A percentile compares a stretch with the other conserved stretches of the same genome.
Evolutionary conservation across 2,113 vertebrate species (phyloP).

Genomic region (Aleadryas rufinucha): DNA sequence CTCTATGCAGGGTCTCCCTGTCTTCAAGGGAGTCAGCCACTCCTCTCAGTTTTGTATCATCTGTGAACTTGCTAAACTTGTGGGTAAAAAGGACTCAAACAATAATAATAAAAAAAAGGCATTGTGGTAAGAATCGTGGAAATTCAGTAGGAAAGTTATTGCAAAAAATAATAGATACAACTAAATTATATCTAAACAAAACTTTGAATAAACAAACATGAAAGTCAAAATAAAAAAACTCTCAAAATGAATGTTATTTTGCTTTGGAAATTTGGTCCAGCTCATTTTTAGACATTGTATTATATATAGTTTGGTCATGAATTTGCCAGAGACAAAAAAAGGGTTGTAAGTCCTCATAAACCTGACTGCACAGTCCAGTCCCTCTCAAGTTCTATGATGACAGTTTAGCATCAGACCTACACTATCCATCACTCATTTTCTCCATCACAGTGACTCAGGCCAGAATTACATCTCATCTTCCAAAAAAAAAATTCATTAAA

Average conservation of each 20-base stretch:
- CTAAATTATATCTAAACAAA: neutral
- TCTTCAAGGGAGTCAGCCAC: neutral
- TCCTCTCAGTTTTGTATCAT: neutral
- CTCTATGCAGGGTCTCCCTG: neutral
- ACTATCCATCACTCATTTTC: neutral
- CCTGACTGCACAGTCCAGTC: neutral
- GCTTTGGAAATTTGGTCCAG: neutral
- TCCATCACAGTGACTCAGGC: neutral
- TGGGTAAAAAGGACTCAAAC: neutral
- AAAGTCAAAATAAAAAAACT: neutral
- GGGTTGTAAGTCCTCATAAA: neutral
- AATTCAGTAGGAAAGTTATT: neutral
- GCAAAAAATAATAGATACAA: neutral
- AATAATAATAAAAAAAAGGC: neutral
- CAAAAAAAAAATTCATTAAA: rapidly evolving
- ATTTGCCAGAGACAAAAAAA: neutral
- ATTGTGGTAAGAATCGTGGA: neutral
- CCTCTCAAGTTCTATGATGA: rapidly evolving
- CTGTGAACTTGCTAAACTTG: neutral
- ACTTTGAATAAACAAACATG: neutral
- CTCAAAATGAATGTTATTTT: rapidly evolving
- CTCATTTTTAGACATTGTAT: neutral
- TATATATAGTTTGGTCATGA: neutral
- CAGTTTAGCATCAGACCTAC: neutral
- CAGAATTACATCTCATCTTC: neutral